These are phyloP conservation scores for Cavia porcellus DNA, from an alignment of 2,113 vertebrate species.

Conservation along the genomic window DNA sequence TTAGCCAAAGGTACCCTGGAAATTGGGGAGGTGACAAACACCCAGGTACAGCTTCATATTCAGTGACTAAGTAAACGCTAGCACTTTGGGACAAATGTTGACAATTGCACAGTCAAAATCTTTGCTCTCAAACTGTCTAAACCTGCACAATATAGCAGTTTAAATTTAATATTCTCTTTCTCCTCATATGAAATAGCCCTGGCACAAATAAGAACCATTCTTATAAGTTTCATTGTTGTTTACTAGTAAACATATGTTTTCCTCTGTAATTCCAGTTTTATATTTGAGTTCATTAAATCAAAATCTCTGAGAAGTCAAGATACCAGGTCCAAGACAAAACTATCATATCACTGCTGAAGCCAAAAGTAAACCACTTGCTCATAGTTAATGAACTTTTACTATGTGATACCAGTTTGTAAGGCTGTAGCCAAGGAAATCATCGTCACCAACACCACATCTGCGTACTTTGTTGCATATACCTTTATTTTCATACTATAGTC, in stretches of 20 bases:
- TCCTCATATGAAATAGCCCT: background rate
- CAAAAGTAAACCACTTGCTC: constrained; percentile 3
- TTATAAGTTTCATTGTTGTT: constrained; percentile 1
- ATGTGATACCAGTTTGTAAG: background rate
- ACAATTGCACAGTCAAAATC: background rate
- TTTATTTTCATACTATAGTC: background rate
- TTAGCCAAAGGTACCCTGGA: background rate
- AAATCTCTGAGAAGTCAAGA: background rate
- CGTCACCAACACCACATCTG: background rate
- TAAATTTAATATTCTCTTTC: constrained; percentile 18
- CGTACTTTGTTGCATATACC: background rate
- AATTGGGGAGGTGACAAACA: background rate
- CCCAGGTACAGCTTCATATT: background rate
- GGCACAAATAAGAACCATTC: constrained; percentile 24
- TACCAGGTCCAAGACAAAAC: background rate
- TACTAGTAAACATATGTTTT: background rate
- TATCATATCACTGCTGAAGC: background rate
- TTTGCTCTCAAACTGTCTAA: background rate
- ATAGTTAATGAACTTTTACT: constrained; percentile 6
- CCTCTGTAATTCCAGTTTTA: background rate
- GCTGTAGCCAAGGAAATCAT: background rate
- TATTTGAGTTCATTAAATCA: constrained; percentile 30
- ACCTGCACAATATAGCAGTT: constrained; percentile 41
- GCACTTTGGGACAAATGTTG: background rate
- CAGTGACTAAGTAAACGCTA: background rate